Conservation (phyloP, 2,888 invertebrate genomes). For the Maniola hyperantus region DNA sequence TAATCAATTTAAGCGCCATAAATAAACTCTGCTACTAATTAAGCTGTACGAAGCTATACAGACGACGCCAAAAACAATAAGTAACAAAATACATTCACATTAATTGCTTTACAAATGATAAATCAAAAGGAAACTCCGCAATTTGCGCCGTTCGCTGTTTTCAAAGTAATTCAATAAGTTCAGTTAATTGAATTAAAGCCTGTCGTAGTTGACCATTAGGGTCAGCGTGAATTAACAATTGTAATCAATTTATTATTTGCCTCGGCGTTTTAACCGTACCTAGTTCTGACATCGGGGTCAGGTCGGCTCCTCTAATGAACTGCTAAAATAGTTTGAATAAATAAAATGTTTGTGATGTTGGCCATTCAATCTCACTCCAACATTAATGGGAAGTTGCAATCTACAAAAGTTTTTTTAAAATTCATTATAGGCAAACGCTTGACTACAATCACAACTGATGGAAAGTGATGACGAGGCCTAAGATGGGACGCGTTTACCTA, state of each 20-base stretch:
- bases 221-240: conserved; percentile 39
- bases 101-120: conserved; percentile 16
- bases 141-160: conserved; percentile 25
- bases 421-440: too few relatives aligned
- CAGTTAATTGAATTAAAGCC: conserved; percentile 38
- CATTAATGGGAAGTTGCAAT: too few relatives aligned
- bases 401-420: too few relatives aligned
- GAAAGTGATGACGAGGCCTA: too few relatives aligned
- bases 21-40: not conserved
- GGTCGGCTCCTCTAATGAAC: conserved; percentile 17
- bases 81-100: conserved; percentile 7
- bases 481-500: too few relatives aligned
- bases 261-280: conserved; percentile 29
- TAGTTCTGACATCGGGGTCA: conserved; percentile 27
- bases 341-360: conserved; percentile 2
- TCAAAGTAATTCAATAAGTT: conserved; percentile 38
- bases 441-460: too few relatives aligned
- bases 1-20: not conserved
- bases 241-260: conserved; percentile 38
- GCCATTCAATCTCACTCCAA: not conserved
- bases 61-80: not conserved
- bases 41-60: not conserved
- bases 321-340: conserved; percentile 11
- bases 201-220: conserved; percentile 38
- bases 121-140: conserved; percentile 25